Conservation (phyloP, 2,888 invertebrate genomes). For the Cryptocephalus moraei region DNA sequence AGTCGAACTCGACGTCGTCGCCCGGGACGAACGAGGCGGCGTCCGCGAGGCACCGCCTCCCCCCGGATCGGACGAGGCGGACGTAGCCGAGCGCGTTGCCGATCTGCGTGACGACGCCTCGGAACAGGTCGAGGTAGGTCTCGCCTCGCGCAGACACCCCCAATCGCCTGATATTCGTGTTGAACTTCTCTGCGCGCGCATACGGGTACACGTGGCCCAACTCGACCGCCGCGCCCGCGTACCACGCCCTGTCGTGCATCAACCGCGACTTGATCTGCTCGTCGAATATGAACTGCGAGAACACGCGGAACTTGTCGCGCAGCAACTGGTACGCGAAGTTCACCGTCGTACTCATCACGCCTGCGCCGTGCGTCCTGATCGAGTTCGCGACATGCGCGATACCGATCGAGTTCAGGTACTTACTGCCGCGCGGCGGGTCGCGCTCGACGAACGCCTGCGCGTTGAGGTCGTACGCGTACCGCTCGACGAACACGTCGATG, state of each 20-base stretch:
- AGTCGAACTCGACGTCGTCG: constrained; percentile 47
- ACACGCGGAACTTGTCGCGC: constrained; percentile 82
- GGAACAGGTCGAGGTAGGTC: constrained; percentile 87
- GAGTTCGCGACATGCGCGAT: constrained; percentile 95
- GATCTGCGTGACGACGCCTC: constrained; percentile 86
- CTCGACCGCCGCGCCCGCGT: constrained; percentile 59
- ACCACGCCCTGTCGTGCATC: constrained; percentile 76
- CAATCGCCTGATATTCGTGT: constrained; percentile 78
- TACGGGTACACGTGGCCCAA: constrained; percentile 68
- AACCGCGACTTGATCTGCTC: constrained; percentile 95
- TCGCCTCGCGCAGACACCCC: constrained; percentile 72
- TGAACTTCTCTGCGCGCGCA: constrained; percentile 88
- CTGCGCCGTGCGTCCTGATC: constrained; percentile 91
- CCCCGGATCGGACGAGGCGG: constrained; percentile 86
- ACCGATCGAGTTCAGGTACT: constrained; percentile 89
- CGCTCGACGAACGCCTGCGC: constrained; percentile 94
- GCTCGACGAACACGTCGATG: constrained; percentile 87
- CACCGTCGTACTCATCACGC: constrained; percentile 57
- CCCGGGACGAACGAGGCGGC: constrained; percentile 83
- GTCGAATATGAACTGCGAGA: constrained; percentile 95
- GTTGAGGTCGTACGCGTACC: constrained; percentile 90
- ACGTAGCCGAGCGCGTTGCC: constrained; percentile 95
- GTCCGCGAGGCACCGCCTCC: constrained; percentile 83
- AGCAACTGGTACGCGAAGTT: constrained; percentile 92
- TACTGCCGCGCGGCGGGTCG: constrained; percentile 73